Conservation (phyloP, 2,888 invertebrate genomes). For the Chouioia cunea region DNA sequence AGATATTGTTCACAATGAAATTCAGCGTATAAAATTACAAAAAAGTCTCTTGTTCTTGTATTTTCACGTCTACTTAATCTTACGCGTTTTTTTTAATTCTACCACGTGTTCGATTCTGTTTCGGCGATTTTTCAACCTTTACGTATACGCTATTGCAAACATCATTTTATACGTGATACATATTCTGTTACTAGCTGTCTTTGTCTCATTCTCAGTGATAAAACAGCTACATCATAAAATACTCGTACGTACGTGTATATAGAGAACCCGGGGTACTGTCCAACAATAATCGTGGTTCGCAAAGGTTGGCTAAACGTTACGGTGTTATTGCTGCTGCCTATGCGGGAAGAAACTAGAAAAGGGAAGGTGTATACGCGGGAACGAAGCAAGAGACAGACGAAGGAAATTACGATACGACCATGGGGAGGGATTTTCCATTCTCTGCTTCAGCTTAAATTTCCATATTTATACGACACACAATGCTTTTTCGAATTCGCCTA, state of each 20-base stretch:
- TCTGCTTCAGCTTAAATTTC: conserved; percentile 23
- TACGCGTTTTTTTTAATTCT: conserved; percentile 25
- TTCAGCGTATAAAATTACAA: no score
- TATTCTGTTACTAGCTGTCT: no score
- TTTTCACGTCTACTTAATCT: conserved; percentile 24
- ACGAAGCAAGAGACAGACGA: conserved; percentile 2
- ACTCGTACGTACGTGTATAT: conserved; percentile 46
- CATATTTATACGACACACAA: conserved; percentile 33
- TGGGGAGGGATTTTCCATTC: conserved; percentile 19
- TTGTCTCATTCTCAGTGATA: conserved; percentile 28
- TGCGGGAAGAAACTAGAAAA: conserved; percentile 11
- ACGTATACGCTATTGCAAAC: conserved; percentile 7
- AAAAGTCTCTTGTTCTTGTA: conserved; percentile 3
- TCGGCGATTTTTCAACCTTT: conserved; percentile 38
- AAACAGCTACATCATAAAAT: conserved; percentile 50
- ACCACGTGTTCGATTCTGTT: conserved; percentile 21
- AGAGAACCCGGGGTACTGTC: conserved; percentile 30
- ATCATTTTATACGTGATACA: no score
- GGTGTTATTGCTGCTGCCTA: conserved; percentile 26
- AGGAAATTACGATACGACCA: conserved; percentile 26
- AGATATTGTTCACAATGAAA: no score
- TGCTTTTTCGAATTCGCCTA: conserved; percentile 22
- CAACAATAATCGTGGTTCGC: conserved; percentile 52
- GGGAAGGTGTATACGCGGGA: conserved; percentile 3
- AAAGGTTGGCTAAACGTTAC: conserved; percentile 52